Evolutionary conservation across 2,797 vertebrate species (phyloP).

Genomic region (Gallinago solitaria): DNA sequence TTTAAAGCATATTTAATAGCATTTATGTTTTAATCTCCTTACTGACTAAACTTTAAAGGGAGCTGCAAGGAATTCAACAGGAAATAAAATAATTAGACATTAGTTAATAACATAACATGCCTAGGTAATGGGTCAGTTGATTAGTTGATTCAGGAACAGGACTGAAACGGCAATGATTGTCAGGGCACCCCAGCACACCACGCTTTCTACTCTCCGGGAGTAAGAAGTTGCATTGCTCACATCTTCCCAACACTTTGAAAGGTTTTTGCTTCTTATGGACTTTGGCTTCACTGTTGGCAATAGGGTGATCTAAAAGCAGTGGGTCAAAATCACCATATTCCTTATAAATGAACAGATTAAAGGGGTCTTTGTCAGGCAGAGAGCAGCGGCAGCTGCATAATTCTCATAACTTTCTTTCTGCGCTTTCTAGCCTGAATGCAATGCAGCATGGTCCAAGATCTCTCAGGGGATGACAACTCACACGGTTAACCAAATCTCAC

Average conservation of each 20-base stretch:
- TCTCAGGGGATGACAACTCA: background rate
- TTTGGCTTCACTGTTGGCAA: background rate
- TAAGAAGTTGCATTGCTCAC: background rate
- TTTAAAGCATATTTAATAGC: slow-evolving; percentile 81
- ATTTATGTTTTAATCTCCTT: slow-evolving; percentile 84
- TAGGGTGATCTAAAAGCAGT: background rate
- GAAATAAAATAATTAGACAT: slow-evolving; percentile 70
- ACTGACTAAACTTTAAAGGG: slow-evolving; percentile 76
- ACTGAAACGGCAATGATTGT: background rate
- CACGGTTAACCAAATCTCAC: background rate
- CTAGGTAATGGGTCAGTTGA: background rate
- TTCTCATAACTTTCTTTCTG: background rate
- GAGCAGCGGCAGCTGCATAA: background rate
- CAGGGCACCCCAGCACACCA: background rate
- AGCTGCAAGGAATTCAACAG: slow-evolving; percentile 64
- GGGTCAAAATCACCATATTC: background rate
- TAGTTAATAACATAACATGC: slow-evolving; percentile 43
- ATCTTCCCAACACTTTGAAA: background rate
- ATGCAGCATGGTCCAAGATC: fast-evolving
- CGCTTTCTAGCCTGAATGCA: background rate
- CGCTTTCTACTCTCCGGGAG: background rate
- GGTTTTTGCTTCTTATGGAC: background rate
- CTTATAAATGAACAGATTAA: background rate
- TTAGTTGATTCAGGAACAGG: background rate
- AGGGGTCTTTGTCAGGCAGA: background rate